A percentile compares a stretch with the other conserved stretches of the same genome.
Evolutionary conservation across 1,140 invertebrate genomes (phyloP).

Genomic region (Planococcus citri): DNA sequence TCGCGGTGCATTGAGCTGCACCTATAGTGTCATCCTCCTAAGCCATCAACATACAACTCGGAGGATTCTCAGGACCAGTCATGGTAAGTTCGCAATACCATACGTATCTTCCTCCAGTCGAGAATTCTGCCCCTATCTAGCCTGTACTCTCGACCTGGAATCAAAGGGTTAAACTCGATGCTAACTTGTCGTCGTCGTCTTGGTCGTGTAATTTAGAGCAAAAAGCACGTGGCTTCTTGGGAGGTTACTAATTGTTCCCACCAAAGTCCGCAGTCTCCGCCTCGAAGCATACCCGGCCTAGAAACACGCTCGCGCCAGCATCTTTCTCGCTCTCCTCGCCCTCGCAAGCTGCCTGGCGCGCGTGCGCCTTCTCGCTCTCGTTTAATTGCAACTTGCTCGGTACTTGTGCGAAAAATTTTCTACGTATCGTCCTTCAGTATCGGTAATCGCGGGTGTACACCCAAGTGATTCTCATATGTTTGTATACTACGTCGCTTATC

Average conservation of each 20-base stretch:
- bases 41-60: no score
- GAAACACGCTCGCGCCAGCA: neutral
- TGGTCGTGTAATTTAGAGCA: slow-evolving; percentile 1
- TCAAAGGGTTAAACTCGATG: no score
- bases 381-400: neutral
- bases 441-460: neutral
- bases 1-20: no score
- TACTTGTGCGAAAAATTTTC: slow-evolving; percentile 13
- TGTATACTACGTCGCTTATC: neutral
- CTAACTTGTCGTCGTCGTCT: no score
- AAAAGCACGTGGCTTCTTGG: slow-evolving; percentile 19
- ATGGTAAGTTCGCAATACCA: no score
- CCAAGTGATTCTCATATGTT: no score
- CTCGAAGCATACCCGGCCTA: neutral
- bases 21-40: no score
- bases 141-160: no score
- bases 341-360: neutral
- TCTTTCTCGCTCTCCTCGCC: neutral
- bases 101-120: no score
- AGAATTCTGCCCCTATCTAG: no score
- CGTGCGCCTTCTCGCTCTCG: neutral
- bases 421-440: neutral
- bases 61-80: no score
- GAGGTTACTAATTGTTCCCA: slow-evolving; percentile 13
- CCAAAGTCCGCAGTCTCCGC: slow-evolving; percentile 1